A percentile compares a stretch with the other conserved stretches of the same genome.
Conservation (phyloP, 1,140 invertebrate genomes). For the Drosophila navojoa region DNA sequence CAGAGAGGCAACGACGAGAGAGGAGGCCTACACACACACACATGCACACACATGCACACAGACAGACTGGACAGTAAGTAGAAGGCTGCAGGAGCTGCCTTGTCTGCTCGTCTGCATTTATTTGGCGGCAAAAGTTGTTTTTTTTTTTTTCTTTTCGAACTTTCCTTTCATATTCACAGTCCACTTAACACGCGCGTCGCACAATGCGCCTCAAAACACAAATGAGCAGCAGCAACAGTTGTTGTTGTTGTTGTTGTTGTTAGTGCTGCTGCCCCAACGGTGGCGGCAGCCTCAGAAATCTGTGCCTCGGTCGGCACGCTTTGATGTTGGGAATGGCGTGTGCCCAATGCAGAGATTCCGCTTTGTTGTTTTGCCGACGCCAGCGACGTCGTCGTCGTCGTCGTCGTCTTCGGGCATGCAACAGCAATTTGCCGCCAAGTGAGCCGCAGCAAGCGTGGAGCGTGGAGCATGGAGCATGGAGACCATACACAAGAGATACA, state of each 20-base stretch:
- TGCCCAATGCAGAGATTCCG: conserved; percentile 83
- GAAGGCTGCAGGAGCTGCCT: conserved; percentile 35
- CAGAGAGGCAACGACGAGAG: conserved; percentile 28
- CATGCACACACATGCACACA: not conserved
- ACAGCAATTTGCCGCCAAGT: conserved; percentile 79
- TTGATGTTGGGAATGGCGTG: conserved; percentile 84
- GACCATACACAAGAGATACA: conserved; percentile 41
- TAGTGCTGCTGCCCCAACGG: conserved; percentile 67
- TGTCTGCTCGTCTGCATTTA: conserved; percentile 59
- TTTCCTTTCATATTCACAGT: conserved; percentile 82
- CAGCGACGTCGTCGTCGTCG: conserved; percentile 49
- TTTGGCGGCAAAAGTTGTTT: conserved; percentile 70
- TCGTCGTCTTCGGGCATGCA: conserved; percentile 56
- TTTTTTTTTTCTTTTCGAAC: conserved; percentile 53
- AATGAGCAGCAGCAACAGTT: conserved; percentile 66
- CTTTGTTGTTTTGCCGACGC: conserved; percentile 80
- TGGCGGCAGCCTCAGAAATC: conserved; percentile 83
- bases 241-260: not conserved
- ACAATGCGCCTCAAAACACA: conserved; percentile 81
- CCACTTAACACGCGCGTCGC: conserved; percentile 80
- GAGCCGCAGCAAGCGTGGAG: conserved; percentile 56
- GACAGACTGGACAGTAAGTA: conserved; percentile 13
- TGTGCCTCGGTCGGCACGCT: conserved; percentile 70
- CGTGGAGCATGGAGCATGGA: conserved; percentile 44
- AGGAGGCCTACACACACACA: conserved; percentile 2